phyloP scores from a whole-genome alignment of 2,888 invertebrate genomes.

The Thysanoteuthis rhombus region DNA sequence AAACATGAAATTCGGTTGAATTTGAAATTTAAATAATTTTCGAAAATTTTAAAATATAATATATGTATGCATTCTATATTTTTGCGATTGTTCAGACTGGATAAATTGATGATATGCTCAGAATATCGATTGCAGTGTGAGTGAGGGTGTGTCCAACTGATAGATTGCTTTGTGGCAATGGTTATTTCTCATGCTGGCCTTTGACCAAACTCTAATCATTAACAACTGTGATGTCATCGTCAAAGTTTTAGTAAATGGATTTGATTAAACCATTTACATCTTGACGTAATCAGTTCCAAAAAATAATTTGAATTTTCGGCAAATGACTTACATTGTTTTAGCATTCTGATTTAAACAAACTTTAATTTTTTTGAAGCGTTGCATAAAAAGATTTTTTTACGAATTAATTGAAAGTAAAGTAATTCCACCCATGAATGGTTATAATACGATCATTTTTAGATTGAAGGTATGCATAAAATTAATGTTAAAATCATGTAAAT shows the following conservation, averaged over 20 bases:
- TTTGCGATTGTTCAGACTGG: background rate
- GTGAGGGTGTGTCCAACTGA: background rate
- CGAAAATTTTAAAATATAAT: background rate
- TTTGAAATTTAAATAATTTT: background rate
- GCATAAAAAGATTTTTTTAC: background rate
- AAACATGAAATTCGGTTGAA: background rate
- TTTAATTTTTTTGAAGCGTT: background rate
- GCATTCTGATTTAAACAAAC: background rate
- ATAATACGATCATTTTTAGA: background rate
- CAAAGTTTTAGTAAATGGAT: background rate
- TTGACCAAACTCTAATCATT: constrained; percentile 28
- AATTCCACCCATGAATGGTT: background rate
- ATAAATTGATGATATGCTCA: background rate
- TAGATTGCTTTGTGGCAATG: constrained; percentile 19
- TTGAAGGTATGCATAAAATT: background rate
- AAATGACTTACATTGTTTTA: background rate
- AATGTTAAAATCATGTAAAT: background rate
- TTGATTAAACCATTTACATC: background rate
- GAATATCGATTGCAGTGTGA: background rate
- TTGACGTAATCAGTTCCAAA: background rate
- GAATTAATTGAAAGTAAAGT: background rate
- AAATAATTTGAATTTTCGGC: background rate
- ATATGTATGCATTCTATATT: background rate
- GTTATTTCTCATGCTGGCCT: constrained; percentile 14
- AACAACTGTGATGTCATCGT: constrained; percentile 21